phyloP scores from a whole-genome alignment of 1,140 invertebrate species.

The Geopemphigus sp. region DNA sequence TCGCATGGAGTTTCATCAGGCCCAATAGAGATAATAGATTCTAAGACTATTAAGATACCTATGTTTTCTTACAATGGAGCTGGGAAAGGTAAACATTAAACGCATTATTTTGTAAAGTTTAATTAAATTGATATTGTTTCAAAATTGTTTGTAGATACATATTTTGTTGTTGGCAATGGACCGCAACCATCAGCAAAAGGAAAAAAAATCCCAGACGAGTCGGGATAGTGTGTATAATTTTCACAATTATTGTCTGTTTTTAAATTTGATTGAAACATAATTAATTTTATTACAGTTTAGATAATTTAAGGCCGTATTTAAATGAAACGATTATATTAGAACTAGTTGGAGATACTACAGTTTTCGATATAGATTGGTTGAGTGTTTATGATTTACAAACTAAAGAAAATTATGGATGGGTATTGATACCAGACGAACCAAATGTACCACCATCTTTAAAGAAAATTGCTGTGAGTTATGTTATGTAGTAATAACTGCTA shows the following conservation, averaged over 20 bases:
- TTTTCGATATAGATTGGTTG: slow-evolving; percentile 83
- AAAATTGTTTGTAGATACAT: slow-evolving; percentile 61
- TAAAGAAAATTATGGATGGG: slow-evolving; percentile 72
- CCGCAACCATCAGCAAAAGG: slow-evolving; percentile 80
- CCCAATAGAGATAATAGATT: slow-evolving; percentile 72
- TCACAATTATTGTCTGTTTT: neutral
- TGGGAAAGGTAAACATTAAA: slow-evolving; percentile 59
- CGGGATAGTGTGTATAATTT: slow-evolving; percentile 75
- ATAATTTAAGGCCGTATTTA: slow-evolving; percentile 68
- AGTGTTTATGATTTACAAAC: slow-evolving; percentile 74
- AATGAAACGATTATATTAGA: slow-evolving; percentile 73
- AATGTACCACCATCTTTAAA: slow-evolving; percentile 82
- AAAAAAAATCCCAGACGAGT: slow-evolving; percentile 81
- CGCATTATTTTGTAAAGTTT: slow-evolving; percentile 25
- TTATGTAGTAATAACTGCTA: neutral
- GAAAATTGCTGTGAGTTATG: slow-evolving; percentile 56
- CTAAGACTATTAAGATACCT: slow-evolving; percentile 74
- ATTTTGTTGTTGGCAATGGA: slow-evolving; percentile 85
- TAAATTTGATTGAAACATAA: neutral
- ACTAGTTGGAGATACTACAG: slow-evolving; percentile 77
- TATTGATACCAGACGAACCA: slow-evolving; percentile 74
- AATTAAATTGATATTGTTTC: neutral
- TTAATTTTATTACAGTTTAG: slow-evolving; percentile 61
- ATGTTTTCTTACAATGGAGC: slow-evolving; percentile 75
- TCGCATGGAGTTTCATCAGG: slow-evolving; percentile 71